Percentiles rank a stretch among this genome's conserved stretches.
Evolutionary conservation across 2,888 invertebrate species (phyloP).

Genomic region (Alloplasta piceator): DNA sequence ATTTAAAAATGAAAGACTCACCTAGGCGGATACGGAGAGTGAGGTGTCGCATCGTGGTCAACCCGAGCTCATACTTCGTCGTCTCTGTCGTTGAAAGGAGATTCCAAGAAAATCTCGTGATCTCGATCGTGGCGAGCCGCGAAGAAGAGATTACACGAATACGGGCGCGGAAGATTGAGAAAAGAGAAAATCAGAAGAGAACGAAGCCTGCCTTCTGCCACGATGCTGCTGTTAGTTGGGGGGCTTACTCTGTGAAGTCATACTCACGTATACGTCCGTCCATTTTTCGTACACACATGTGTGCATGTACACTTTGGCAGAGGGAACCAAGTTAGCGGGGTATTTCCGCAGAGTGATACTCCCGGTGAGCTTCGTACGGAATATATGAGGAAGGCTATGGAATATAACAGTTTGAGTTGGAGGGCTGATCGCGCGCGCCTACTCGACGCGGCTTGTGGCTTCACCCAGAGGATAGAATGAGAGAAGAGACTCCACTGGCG

Average conservation of each 20-base stretch:
- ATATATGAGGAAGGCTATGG: background rate
- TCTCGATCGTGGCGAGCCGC: conserved; percentile 13
- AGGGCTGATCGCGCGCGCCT: conserved; percentile 14
- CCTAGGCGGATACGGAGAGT: background rate
- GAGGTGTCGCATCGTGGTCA: conserved; percentile 11
- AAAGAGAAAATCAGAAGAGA: conserved; percentile 9
- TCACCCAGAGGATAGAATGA: background rate
- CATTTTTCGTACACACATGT: background rate
- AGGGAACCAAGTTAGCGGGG: conserved; percentile 8
- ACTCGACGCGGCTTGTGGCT: conserved; percentile 11
- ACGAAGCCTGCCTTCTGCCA: conserved; percentile 8
- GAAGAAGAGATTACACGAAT: background rate
- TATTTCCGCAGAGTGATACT: conserved; percentile 24
- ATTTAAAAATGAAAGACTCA: background rate
- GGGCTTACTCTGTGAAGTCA: conserved; percentile 3
- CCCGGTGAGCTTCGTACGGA: conserved; percentile 11
- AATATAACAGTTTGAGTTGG: conserved; percentile 16
- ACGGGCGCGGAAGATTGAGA: conserved; percentile 4
- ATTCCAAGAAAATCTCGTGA: conserved; percentile 25
- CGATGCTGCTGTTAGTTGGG: conserved; percentile 8
- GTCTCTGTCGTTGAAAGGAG: background rate
- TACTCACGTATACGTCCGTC: background rate
- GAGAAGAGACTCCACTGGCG: conserved; percentile 23
- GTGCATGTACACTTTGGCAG: conserved; percentile 5
- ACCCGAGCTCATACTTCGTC: conserved; percentile 10